These are phyloP conservation scores for Candoia aspera DNA, from an alignment of 2,113 vertebrate species.

Conservation along the genomic window DNA sequence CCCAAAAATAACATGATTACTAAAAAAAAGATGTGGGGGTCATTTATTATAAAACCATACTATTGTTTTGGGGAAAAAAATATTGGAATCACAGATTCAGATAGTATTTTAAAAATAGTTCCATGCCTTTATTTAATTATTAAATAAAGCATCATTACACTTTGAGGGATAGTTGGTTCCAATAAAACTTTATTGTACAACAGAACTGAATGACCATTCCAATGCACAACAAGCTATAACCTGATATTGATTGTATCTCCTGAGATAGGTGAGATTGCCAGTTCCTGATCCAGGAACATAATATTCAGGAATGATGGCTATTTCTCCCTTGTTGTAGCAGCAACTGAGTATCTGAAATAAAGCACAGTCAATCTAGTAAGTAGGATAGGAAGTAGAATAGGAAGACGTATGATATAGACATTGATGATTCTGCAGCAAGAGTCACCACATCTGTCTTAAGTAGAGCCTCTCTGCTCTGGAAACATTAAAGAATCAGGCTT, in stretches of 20 bases:
- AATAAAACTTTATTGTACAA: neutral
- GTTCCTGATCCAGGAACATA: neutral
- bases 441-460: neutral
- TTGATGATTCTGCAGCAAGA: neutral
- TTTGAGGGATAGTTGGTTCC: neutral
- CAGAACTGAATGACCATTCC: neutral
- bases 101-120: conserved; percentile 22
- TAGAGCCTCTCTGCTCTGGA: neutral
- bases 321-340: neutral
- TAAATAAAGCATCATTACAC: neutral
- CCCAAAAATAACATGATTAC: neutral
- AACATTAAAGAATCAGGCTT: neutral
- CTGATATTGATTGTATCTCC: neutral
- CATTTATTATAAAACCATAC: neutral
- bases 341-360: neutral
- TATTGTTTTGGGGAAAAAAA: neutral
- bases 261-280: neutral
- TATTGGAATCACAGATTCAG: conserved; percentile 23
- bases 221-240: neutral
- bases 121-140: neutral
- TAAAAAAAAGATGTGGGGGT: neutral
- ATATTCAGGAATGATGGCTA: neutral
- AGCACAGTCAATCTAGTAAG: neutral
- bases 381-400: neutral
- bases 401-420: neutral